phyloP scores from a whole-genome alignment of 2,888 invertebrate genomes.

The Homarus gammarus region DNA sequence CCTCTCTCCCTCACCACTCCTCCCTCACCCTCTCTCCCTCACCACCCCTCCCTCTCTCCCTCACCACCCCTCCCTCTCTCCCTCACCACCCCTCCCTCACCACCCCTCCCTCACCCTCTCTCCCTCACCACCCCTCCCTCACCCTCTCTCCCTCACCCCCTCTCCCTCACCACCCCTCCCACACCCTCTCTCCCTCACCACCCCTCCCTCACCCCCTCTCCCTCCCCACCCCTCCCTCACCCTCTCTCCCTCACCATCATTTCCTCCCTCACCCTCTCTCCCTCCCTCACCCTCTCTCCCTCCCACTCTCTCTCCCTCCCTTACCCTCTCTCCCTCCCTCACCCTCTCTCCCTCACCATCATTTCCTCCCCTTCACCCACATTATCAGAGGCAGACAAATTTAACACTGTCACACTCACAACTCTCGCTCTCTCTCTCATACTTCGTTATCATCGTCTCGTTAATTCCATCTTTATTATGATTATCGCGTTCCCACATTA shows the following conservation, averaged over 20 bases:
- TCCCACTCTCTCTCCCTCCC: slow-evolving; percentile 28
- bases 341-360: slow-evolving; percentile 15
- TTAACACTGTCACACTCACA: slow-evolving; percentile 16
- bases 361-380: slow-evolving; percentile 3
- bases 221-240: slow-evolving; percentile 1
- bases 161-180: neutral
- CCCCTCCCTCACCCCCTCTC: neutral
- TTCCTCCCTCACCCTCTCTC: slow-evolving; percentile 6
- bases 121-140: slow-evolving; percentile 21
- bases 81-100: neutral
- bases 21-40: neutral
- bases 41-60: neutral
- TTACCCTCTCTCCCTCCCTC: slow-evolving; percentile 8
- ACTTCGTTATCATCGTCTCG: neutral
- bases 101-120: neutral
- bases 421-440: slow-evolving; percentile 12
- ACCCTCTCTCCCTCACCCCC: slow-evolving; percentile 27
- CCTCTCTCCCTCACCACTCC: neutral
- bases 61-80: neutral
- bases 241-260: slow-evolving; percentile 4
- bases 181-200: neutral
- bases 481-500: too few species aligned
- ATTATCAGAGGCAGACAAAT: too few species aligned
- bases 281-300: slow-evolving; percentile 3
- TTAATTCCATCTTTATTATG: too few species aligned